Evolutionary conservation across 2,888 invertebrate genomes (phyloP).

Genomic region (Marronus borbonicus): DNA sequence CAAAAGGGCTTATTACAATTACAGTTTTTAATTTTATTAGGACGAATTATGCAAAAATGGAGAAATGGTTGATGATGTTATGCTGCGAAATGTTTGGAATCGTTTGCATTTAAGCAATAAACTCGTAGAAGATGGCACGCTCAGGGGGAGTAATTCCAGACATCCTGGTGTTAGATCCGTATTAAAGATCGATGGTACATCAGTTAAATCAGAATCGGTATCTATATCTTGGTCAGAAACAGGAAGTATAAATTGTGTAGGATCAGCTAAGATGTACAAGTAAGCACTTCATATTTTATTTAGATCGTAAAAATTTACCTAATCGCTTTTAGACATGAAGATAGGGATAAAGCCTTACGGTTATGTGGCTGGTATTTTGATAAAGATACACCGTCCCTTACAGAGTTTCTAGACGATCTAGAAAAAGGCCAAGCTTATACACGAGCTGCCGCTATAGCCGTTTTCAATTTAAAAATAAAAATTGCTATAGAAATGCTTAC

Average conservation of each 20-base stretch:
- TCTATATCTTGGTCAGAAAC: conserved; percentile 78
- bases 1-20: background rate
- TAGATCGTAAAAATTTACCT: background rate
- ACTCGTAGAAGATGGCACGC: conserved; percentile 78
- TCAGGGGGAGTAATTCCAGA: conserved; percentile 74
- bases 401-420: conserved; percentile 77
- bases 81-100: conserved; percentile 87
- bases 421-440: conserved; percentile 83
- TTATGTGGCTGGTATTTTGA: conserved; percentile 94
- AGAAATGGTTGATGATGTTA: conserved; percentile 82
- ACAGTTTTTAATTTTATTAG: conserved; percentile 67
- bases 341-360: conserved; percentile 85
- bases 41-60: conserved; percentile 86
- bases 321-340: conserved; percentile 74
- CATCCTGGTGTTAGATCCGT: conserved; percentile 77
- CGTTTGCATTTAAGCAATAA: conserved; percentile 84
- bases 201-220: conserved; percentile 76
- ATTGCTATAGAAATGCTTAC: conserved; percentile 90
- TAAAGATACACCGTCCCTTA: conserved; percentile 75
- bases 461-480: conserved; percentile 90
- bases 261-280: conserved; percentile 74
- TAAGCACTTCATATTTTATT: conserved; percentile 57
- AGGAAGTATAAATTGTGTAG: conserved; percentile 72
- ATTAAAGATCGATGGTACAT: conserved; percentile 72
- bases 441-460: conserved; percentile 92